Evolutionary conservation across 1,140 invertebrate genomes (phyloP), one percentile per base, ranked within the genome.

Genomic region (Conus betulinus): DNA sequence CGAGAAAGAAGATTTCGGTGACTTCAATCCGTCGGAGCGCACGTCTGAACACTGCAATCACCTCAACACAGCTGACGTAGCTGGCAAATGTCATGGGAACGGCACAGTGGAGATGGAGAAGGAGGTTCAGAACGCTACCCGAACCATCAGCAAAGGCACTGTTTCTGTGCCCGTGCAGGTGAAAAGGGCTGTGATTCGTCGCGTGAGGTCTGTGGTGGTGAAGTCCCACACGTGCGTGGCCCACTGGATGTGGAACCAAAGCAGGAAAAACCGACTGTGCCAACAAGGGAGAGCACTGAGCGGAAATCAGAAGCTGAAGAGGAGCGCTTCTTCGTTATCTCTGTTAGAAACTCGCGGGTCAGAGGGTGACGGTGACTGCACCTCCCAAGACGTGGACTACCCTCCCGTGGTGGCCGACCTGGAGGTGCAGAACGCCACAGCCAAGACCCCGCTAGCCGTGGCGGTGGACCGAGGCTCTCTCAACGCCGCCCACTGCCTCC

Each of bases 401-500:
- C 60, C 60, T 0, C 11, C 17, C 60, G 67, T 23, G 39, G 13
- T 51, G 17, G 71, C 74, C 3, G 85, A 87, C 52, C 85, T 87
- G 25, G 85, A 87, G 85, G 85, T 87, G 17, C 52, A 27, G 39
- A 87, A 87, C 85, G 85, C 39, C 25, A 87, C 85, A 25, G 52
- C 51, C 74, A 87, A 87, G n/a, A 87, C 71, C 15, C 71, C 85
- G 51, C 71, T 87, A n/a, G 85, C 85, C 5, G 85, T 87, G 71
- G 85, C 85, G 5, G 74, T 87, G 71, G 85, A 87, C 85, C 15
- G 85, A 23, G 85, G 85, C 6, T 74, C 85, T 6, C 71, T 87
- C 20, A 55, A 78, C 74, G 85, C 85, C 39, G 85, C 71, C 51
- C 67, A 57, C 71, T 76, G 71, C n/a, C 85, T 87, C 20, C 85